These are phyloP conservation scores for Nansenia antarctica DNA, from an alignment of 2,113 vertebrate species.

Conservation along the genomic window DNA sequence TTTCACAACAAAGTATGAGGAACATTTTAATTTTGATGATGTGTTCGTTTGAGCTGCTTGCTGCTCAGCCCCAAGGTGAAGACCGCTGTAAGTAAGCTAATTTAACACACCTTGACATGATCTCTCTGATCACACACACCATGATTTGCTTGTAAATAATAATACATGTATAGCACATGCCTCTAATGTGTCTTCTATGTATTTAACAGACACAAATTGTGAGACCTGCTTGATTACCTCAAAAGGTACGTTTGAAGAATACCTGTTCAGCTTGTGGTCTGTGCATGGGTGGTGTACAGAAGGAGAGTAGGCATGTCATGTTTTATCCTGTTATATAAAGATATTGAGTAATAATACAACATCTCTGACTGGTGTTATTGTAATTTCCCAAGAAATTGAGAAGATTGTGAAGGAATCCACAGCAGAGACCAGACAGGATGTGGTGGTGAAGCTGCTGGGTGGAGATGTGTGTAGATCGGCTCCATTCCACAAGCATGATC, in stretches of 20 bases:
- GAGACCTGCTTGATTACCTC: slow-evolving; percentile 63
- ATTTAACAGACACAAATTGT: slow-evolving; percentile 58
- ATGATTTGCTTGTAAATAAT: background rate
- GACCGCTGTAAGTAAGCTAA: slow-evolving; percentile 61
- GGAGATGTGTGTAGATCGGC: slow-evolving; percentile 51
- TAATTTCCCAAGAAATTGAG: slow-evolving; percentile 54
- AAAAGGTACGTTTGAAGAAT: slow-evolving; percentile 41
- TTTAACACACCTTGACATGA: background rate
- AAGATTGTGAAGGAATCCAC: slow-evolving; percentile 37
- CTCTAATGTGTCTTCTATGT: background rate
- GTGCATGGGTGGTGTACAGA: background rate
- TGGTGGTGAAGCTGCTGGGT: slow-evolving; percentile 41
- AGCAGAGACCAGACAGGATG: slow-evolving; percentile 28
- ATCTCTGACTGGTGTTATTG: background rate
- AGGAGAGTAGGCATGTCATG: background rate
- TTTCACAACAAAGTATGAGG: slow-evolving; percentile 29
- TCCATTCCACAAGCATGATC: slow-evolving; percentile 25
- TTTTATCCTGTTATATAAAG: background rate
- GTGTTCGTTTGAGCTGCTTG: slow-evolving; percentile 31
- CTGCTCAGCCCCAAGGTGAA: slow-evolving; percentile 28
- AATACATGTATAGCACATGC: background rate
- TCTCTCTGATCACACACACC: too few species aligned
- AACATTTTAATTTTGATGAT: slow-evolving; percentile 32
- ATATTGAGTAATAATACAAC: background rate
- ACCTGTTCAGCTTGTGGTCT: too few species aligned